Percentiles rank a stretch among this genome's conserved stretches.
Evolutionary conservation across 2,797 vertebrate species (phyloP).

Genomic region (Zenarchopterus dispar): DNA sequence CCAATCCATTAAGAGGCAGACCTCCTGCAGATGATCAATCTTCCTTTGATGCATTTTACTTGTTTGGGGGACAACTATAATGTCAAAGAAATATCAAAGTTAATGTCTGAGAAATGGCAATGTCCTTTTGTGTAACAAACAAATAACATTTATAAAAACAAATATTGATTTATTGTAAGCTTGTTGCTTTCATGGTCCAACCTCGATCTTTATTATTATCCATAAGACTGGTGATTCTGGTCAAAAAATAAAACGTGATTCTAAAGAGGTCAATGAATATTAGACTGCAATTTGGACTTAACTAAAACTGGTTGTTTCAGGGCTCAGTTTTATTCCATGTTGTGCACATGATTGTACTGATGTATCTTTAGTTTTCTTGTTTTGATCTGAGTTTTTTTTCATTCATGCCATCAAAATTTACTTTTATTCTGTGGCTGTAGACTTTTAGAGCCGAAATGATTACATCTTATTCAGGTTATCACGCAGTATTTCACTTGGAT

Average conservation of each 20-base stretch:
- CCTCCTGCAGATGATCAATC: conserved; percentile 9
- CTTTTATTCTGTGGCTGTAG: conserved; percentile 8
- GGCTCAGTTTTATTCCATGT: conserved; percentile 14
- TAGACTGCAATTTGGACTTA: conserved; percentile 8
- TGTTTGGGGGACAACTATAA: conserved; percentile 1
- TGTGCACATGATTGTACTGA: background rate
- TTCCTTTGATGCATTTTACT: conserved; percentile 18
- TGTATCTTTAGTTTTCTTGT: background rate
- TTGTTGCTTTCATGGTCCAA: conserved; percentile 18
- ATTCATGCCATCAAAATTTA: conserved; percentile 9
- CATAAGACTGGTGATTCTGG: conserved; percentile 18
- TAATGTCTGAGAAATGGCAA: conserved; percentile 15
- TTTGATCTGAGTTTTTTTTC: conserved; percentile 2
- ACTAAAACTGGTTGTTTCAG: conserved; percentile 22
- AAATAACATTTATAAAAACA: conserved; percentile 13
- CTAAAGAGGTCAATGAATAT: conserved; percentile 6
- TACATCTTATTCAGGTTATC: conserved; percentile 39
- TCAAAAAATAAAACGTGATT: conserved; percentile 17
- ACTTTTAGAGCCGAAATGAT: conserved; percentile 29
- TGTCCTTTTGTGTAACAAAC: conserved; percentile 15
- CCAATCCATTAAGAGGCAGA: conserved; percentile 10
- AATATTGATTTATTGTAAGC: conserved; percentile 26
- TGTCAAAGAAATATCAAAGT: conserved; percentile 23
- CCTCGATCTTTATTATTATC: conserved; percentile 1
- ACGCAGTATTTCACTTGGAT: conserved; percentile 30